These are phyloP conservation scores for Adelges cooleyi DNA, from an alignment of 1,140 invertebrate species.

Conservation along the genomic window DNA sequence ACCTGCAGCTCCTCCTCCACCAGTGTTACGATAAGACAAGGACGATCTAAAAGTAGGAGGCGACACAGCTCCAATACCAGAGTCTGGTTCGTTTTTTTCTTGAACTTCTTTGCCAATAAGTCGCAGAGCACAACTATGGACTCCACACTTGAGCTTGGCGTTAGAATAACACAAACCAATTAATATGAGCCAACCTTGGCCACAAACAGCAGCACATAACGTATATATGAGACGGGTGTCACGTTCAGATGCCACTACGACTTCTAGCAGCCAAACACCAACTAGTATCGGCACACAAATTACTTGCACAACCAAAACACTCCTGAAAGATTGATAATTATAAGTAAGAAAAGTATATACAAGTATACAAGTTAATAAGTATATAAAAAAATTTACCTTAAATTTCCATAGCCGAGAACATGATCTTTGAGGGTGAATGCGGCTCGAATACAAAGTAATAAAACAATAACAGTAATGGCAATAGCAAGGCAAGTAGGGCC, in stretches of 20 bases:
- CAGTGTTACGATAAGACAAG: slow-evolving; percentile 62
- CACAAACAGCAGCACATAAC: slow-evolving; percentile 54
- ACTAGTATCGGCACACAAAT: slow-evolving; percentile 65
- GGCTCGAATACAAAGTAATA: slow-evolving; percentile 73
- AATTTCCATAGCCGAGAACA: slow-evolving; percentile 77
- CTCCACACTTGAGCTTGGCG: slow-evolving; percentile 57
- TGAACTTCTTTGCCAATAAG: slow-evolving; percentile 70
- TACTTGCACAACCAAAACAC: slow-evolving; percentile 70
- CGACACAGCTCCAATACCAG: slow-evolving; percentile 17
- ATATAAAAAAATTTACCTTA: slow-evolving; percentile 47
- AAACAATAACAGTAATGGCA: slow-evolving; percentile 61
- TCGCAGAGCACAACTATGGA: slow-evolving; percentile 50
- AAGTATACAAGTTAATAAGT: background rate
- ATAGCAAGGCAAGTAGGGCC: slow-evolving; percentile 69
- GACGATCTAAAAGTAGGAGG: slow-evolving; percentile 48
- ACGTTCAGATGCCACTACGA: slow-evolving; percentile 67
- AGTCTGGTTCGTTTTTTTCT: slow-evolving; percentile 23
- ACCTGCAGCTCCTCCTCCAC: slow-evolving; percentile 20
- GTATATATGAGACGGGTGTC: slow-evolving; percentile 57
- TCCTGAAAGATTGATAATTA: slow-evolving; percentile 44
- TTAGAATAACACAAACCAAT: slow-evolving; percentile 76
- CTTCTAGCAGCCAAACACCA: slow-evolving; percentile 65
- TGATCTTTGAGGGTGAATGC: slow-evolving; percentile 84
- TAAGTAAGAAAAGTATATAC: slow-evolving; percentile 8
- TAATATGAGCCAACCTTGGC: slow-evolving; percentile 64